Conservation (phyloP, 2,888 invertebrate species). For the Hirudinaria manillensis region DNA sequence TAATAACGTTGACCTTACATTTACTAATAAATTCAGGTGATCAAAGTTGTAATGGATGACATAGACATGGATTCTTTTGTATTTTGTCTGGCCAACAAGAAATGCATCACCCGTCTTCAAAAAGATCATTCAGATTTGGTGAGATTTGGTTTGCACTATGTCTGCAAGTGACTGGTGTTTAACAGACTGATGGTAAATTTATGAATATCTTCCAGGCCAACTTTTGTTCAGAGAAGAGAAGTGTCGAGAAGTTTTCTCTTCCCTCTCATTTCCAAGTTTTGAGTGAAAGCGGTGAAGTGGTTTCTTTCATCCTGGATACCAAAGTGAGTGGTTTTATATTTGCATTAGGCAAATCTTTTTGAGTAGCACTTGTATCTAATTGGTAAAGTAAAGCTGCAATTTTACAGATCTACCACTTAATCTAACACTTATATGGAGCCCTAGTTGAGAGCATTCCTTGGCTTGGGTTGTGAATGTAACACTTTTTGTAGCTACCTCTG, state of each 20-base stretch:
- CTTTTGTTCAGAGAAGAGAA: slow-evolving; percentile 39
- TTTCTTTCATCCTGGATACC: slow-evolving; percentile 74
- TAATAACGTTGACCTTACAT: not conserved
- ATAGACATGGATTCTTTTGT: slow-evolving; percentile 85
- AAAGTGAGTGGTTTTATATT: slow-evolving; percentile 52
- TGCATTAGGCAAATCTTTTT: not conserved
- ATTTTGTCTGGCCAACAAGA: slow-evolving; percentile 82
- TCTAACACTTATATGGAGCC: not conserved
- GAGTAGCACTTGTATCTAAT: not conserved
- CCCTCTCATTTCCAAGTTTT: slow-evolving; percentile 64
- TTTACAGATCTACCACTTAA: not conserved
- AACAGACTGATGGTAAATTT: too few relatives aligned
- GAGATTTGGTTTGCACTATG: slow-evolving; percentile 37
- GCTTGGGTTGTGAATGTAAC: too few relatives aligned
- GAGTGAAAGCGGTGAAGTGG: slow-evolving; percentile 82
- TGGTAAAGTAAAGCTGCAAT: slow-evolving; percentile 4
- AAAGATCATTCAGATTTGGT: slow-evolving; percentile 90
- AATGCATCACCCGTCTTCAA: slow-evolving; percentile 71
- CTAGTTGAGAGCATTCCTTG: not conserved
- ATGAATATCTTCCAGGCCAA: slow-evolving; percentile 14
- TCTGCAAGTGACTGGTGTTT: too few relatives aligned
- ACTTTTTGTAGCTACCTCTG: too few relatives aligned
- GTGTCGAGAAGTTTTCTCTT: slow-evolving; percentile 64
- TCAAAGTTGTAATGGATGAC: slow-evolving; percentile 73
- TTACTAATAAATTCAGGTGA: slow-evolving; percentile 56